These are phyloP conservation scores for Craniophora ligustri DNA, from an alignment of 2,888 invertebrate genomes.

Conservation along the genomic window DNA sequence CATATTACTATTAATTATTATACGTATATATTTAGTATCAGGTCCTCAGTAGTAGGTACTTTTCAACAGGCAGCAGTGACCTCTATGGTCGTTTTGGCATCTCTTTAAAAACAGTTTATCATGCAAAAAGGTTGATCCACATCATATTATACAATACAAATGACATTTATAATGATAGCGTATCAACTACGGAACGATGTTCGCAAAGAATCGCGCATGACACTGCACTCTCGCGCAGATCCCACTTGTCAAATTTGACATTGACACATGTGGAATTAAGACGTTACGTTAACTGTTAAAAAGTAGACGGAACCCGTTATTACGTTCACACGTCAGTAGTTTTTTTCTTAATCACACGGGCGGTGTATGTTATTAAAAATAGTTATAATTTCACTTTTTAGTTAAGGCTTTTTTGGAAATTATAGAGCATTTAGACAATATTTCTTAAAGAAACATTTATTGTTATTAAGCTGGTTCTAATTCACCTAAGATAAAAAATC, in stretches of 20 bases:
- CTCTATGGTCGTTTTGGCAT: constrained; percentile 7
- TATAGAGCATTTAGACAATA: neutral
- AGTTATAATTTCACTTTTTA: constrained; percentile 41
- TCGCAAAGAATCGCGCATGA: constrained; percentile 75
- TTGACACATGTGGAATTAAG: constrained; percentile 79
- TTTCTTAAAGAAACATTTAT: no score
- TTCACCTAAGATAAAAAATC: no score
- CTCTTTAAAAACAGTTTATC: constrained; percentile 24
- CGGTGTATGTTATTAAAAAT: constrained; percentile 54
- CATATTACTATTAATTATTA: no score
- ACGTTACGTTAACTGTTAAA: constrained; percentile 75
- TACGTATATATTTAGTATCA: no score
- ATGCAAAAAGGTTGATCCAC: constrained; percentile 55
- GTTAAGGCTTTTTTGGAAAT: constrained; percentile 23
- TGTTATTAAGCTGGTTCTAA: no score
- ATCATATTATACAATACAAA: constrained; percentile 71
- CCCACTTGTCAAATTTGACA: constrained; percentile 73
- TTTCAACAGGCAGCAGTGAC: neutral
- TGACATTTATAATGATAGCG: constrained; percentile 78
- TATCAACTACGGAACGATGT: constrained; percentile 74
- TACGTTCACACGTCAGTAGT: constrained; percentile 81
- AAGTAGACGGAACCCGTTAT: constrained; percentile 75
- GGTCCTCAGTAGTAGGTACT: no score
- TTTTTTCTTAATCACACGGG: constrained; percentile 79
- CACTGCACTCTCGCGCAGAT: constrained; percentile 61